Evolutionary conservation across 2,797 vertebrate genomes (phyloP).

Genomic region (Syndactyla subalaris): DNA sequence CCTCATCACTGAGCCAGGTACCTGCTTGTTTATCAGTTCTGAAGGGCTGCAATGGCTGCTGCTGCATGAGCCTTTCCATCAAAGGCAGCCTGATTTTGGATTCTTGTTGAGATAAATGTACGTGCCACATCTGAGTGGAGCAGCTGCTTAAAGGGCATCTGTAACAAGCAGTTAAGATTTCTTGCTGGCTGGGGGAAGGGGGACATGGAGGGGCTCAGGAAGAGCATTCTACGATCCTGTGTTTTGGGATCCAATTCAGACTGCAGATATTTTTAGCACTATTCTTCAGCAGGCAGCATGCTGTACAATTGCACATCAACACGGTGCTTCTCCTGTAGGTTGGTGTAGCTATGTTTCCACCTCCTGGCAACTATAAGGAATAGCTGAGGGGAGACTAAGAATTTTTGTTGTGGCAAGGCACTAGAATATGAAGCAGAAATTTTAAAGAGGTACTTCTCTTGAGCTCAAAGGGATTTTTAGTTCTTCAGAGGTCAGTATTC

Average conservation of each 20-base stretch:
- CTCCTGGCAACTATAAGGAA: conserved; percentile 39
- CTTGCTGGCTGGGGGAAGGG: background rate
- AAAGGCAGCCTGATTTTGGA: background rate
- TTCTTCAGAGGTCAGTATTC: background rate
- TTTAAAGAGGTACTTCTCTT: background rate
- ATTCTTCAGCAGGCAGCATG: background rate
- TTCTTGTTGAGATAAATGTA: background rate
- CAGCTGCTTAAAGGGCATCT: conserved; percentile 5
- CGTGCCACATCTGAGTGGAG: background rate
- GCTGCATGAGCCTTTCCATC: background rate
- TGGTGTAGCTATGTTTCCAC: conserved; percentile 55
- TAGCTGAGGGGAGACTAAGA: background rate
- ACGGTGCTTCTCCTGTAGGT: background rate
- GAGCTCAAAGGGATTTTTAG: background rate
- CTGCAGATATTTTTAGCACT: conserved; percentile 30
- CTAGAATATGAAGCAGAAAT: background rate
- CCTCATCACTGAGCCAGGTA: background rate
- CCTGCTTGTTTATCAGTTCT: background rate
- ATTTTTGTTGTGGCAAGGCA: background rate
- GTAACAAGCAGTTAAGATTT: background rate
- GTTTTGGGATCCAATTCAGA: background rate
- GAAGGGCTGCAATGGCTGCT: background rate
- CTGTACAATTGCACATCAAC: background rate
- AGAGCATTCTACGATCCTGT: background rate
- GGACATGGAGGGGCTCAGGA: background rate